A percentile compares a stretch with the other conserved stretches of the same genome.
phyloP scores from a whole-genome alignment of 2,797 vertebrate species.

The Pogoniulus pusillus region DNA sequence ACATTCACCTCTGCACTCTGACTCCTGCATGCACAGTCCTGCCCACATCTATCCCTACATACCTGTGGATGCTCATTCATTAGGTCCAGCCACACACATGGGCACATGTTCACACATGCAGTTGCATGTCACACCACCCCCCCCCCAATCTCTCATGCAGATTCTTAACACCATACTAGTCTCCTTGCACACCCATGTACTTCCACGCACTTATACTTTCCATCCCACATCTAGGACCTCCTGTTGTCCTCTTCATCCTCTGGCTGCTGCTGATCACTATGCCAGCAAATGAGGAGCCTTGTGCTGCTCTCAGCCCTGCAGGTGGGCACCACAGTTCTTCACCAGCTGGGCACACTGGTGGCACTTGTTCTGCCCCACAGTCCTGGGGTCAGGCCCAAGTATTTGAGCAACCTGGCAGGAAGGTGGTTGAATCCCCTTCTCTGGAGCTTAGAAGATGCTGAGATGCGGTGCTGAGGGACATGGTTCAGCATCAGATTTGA shows the following conservation, averaged over 20 bases:
- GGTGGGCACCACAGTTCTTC: background rate
- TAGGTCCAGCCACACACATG: background rate
- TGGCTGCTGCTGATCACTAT: background rate
- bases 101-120: fast-evolving
- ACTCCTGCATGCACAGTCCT: background rate
- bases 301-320: background rate
- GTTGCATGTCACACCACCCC: fast-evolving
- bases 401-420: background rate
- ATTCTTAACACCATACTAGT: background rate
- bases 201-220: background rate
- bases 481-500: too few species aligned
- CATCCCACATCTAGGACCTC: background rate
- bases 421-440: background rate
- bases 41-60: background rate
- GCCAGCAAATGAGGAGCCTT: background rate
- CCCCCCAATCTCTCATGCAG: too few species aligned
- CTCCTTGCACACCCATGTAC: background rate
- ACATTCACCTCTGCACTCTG: background rate
- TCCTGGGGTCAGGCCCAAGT: background rate
- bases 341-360: fast-evolving
- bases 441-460: too few species aligned
- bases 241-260: background rate
- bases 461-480: too few species aligned
- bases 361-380: background rate
- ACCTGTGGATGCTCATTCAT: too few species aligned